Percentiles rank a stretch among this genome's conserved stretches.
Conservation (phyloP, 2,113 vertebrate genomes). For the Rhea americana region DNA sequence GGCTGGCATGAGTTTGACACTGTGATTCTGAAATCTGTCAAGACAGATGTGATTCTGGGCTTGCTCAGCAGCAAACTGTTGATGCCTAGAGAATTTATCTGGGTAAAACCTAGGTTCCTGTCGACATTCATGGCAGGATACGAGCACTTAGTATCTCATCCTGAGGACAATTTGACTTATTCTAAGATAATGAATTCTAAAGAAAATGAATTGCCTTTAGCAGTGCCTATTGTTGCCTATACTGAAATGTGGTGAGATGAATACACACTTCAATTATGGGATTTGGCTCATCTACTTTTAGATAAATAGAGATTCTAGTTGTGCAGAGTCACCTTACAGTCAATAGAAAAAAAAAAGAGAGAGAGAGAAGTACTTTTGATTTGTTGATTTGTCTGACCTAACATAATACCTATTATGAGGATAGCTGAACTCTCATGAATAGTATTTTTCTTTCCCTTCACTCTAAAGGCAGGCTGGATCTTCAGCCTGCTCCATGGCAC, state of each 20-base stretch:
- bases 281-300: neutral
- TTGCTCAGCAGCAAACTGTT: neutral
- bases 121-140: neutral
- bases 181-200: neutral
- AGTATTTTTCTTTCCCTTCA: neutral
- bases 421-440: neutral
- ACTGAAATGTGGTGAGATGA: neutral
- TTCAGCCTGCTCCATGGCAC: neutral
- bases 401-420: neutral
- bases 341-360: neutral
- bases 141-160: neutral
- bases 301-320: neutral
- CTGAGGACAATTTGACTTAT: neutral
- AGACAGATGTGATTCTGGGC: neutral
- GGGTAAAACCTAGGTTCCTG: neutral
- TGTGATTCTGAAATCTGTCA: neutral
- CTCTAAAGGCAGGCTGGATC: neutral
- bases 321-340: neutral
- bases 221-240: neutral
- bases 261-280: neutral
- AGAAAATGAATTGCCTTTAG: neutral
- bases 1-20: neutral
- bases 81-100: neutral
- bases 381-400: neutral
- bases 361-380: neutral